Evolutionary conservation across 2,797 vertebrate species (phyloP).

Genomic region (Ciconia nigra): DNA sequence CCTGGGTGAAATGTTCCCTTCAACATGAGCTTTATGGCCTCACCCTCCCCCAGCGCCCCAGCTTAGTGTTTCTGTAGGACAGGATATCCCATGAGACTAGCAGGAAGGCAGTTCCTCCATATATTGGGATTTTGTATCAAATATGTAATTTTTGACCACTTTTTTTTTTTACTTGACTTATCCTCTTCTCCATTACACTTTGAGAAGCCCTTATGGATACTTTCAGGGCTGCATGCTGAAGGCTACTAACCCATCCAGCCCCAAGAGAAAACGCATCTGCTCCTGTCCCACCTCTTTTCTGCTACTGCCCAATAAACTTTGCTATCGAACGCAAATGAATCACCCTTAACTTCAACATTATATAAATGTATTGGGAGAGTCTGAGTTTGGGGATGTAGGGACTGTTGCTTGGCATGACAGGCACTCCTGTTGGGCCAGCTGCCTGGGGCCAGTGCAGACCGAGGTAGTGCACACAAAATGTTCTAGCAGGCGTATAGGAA

Average conservation of each 20-base stretch:
- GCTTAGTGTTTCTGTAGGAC: background rate
- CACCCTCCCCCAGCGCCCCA: background rate
- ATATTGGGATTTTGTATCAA: background rate
- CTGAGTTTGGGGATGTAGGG: background rate
- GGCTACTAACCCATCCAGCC: background rate
- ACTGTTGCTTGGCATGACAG: background rate
- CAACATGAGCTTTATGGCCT: background rate
- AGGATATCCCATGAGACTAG: background rate
- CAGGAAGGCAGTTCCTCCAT: background rate
- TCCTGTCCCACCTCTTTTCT: background rate
- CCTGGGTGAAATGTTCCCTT: background rate
- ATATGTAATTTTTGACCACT: background rate
- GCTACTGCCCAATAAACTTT: background rate
- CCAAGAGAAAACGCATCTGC: background rate
- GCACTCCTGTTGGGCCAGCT: background rate
- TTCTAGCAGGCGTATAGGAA: background rate
- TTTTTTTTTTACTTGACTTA: background rate
- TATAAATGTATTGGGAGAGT: background rate
- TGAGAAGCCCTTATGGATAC: background rate
- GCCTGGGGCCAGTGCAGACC: background rate
- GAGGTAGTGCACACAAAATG: background rate
- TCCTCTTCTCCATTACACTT: background rate
- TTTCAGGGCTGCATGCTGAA: background rate
- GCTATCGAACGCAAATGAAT: background rate
- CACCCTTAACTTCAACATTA: background rate